Conservation (phyloP, 1,140 invertebrate genomes). For the Bombus confusus region DNA sequence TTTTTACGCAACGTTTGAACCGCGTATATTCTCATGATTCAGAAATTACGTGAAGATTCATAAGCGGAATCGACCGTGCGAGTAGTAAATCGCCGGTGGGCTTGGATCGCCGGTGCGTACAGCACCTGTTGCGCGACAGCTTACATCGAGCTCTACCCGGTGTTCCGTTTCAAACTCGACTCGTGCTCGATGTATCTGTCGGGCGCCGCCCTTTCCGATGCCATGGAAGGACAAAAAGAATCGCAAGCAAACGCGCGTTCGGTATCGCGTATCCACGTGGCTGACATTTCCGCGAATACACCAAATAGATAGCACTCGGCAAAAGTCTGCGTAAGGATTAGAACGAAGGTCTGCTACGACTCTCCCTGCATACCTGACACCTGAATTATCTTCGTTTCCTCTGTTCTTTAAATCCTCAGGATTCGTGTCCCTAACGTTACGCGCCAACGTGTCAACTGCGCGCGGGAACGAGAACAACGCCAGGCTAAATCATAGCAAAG, state of each 20-base stretch:
- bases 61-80: too few relatives aligned
- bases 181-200: neutral
- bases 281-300: conserved; percentile 14
- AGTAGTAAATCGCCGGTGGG: too few relatives aligned
- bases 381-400: too few relatives aligned
- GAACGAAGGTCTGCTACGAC: too few relatives aligned
- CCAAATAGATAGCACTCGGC: too few relatives aligned
- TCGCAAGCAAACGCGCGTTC: conserved; percentile 26
- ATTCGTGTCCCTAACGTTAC: too few relatives aligned
- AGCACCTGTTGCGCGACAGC: conserved; percentile 40
- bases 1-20: neutral
- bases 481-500: neutral
- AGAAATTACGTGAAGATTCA: neutral
- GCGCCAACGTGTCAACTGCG: too few relatives aligned
- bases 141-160: neutral
- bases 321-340: too few relatives aligned
- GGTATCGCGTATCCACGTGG: neutral
- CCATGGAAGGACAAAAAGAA: neutral
- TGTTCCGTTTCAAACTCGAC: neutral
- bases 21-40: neutral
- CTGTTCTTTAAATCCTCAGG: too few relatives aligned
- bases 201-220: too few relatives aligned
- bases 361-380: too few relatives aligned
- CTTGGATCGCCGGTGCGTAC: neutral
- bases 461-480: neutral